Percentiles rank a stretch among this genome's conserved stretches.
phyloP scores from a whole-genome alignment of 2,797 vertebrate species.

The Hemibagrus guttatus region DNA sequence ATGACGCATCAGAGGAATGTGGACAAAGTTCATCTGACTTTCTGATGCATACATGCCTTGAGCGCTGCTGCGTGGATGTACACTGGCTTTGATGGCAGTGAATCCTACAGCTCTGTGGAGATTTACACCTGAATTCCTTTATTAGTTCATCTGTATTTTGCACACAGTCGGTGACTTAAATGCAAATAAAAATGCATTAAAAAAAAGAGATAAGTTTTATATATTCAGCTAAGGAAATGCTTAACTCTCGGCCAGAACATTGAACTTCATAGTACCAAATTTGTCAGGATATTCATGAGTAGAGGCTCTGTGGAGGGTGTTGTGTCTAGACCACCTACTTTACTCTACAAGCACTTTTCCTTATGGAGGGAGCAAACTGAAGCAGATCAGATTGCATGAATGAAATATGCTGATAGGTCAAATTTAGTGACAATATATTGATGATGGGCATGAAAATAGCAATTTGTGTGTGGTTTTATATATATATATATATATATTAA shows the following conservation, averaged over 20 bases:
- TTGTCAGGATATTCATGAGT: not conserved
- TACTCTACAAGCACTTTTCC: not conserved
- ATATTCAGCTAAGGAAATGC: not conserved
- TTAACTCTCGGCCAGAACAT: not conserved
- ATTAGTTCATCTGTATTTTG: not conserved
- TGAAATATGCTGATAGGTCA: not conserved
- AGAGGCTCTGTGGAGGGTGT: not conserved
- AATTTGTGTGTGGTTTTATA: too few relatives aligned
- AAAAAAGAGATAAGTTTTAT: not conserved
- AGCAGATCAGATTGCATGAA: not conserved
- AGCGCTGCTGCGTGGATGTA: conserved; percentile 28
- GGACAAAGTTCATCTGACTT: conserved; percentile 37
- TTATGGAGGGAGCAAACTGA: not conserved
- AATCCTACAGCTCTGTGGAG: not conserved
- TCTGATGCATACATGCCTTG: conserved; percentile 37
- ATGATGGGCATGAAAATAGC: too few relatives aligned
- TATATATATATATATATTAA: too few relatives aligned
- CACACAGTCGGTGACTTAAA: not conserved
- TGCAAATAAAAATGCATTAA: not conserved
- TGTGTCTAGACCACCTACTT: not conserved
- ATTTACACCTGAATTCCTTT: conserved; percentile 3
- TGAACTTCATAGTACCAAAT: not conserved
- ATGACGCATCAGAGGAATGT: conserved; percentile 40
- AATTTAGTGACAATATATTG: too few relatives aligned
- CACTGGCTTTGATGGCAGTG: conserved; percentile 25